Base-by-base conservation (phyloP, 2,888 invertebrate species). In the Carterocephalus palaemon region DNA sequence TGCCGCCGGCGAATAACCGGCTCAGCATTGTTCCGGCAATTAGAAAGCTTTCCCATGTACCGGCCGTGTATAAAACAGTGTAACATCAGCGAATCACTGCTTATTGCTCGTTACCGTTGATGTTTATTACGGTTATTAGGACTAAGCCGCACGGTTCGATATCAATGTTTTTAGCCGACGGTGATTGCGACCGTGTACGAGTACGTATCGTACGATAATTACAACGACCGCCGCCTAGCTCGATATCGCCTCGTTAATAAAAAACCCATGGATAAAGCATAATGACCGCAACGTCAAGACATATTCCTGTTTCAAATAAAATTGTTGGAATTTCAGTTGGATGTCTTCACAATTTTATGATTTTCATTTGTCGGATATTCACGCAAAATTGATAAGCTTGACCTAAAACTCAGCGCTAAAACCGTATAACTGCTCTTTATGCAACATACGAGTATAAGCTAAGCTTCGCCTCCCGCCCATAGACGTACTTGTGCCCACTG, bases 21-120 rank as follows among this genome's bases (percentile, higher is more conserved):
- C 82, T 84, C 84, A 81, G 84, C 84, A 85, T 86, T 87, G 86
- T 86, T 85, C 83, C 85, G 84, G 83, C 87, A 87, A 86, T 86
- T 86, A 87, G 87, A 86, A 85, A 86, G 87, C 84, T 86, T 87
- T 87, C 83, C 85, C 85, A 82, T 85, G 85, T 85, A 85, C 81
- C 77, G 80, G 79, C 68, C 83, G 82, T 82, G 85, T 85, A 84
- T 86, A 85, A 85, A 86, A 86, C 85, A 84, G 75, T 80, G 84
- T 82, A 83, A 82, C 84, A 84, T 83, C 83, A 83, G 84, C 84
- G 84, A 83, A 82, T 83, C 79, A 82, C 81, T 81, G 79, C 81
- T 83, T 84, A 85, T 83, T 79, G 83, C 85, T 82, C 85, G 84
- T 83, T 85, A 83, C 82, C 71, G 80, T 75, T 80, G 76, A 85